These are phyloP conservation scores for Toxonevra muliebris DNA, from an alignment of 2,888 invertebrate genomes.

Conservation along the genomic window DNA sequence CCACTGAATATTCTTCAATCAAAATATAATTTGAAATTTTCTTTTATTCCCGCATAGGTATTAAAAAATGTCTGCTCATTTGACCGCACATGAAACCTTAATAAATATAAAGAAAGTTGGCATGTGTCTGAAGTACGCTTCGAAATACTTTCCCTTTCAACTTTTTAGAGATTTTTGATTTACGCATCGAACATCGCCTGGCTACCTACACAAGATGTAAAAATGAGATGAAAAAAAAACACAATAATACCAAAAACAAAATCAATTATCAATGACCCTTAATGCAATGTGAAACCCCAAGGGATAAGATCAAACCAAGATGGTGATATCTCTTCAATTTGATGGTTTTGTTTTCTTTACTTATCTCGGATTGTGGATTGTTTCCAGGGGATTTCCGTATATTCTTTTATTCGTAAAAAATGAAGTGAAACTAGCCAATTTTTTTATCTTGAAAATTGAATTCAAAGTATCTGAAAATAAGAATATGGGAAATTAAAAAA, in stretches of 20 bases:
- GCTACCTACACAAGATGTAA: background rate
- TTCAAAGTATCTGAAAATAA: constrained; percentile 4
- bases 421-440: constrained; percentile 32
- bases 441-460: constrained; percentile 30
- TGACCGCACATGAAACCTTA: background rate
- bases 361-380: constrained; percentile 51
- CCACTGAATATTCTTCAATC: too few species aligned
- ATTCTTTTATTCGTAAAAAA: constrained; percentile 21
- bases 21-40: background rate
- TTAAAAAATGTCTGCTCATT: constrained; percentile 6
- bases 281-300: constrained; percentile 16
- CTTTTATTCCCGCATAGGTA: background rate
- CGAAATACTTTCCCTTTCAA: constrained; percentile 15
- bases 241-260: constrained; percentile 8
- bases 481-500: constrained; percentile 39
- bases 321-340: constrained; percentile 31
- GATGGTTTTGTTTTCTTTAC: constrained; percentile 36
- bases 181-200: too few species aligned
- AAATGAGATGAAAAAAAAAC: background rate
- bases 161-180: constrained; percentile 30
- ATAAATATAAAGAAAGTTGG: constrained; percentile 37
- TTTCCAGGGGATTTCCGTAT: constrained; percentile 38
- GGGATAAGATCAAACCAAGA: constrained; percentile 8
- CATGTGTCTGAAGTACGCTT: constrained; percentile 49
- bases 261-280: constrained; percentile 26